Evolutionary conservation across 2,888 invertebrate genomes (phyloP), one percentile per base, ranked within the genome.

Genomic region (Lithosia quadra): DNA sequence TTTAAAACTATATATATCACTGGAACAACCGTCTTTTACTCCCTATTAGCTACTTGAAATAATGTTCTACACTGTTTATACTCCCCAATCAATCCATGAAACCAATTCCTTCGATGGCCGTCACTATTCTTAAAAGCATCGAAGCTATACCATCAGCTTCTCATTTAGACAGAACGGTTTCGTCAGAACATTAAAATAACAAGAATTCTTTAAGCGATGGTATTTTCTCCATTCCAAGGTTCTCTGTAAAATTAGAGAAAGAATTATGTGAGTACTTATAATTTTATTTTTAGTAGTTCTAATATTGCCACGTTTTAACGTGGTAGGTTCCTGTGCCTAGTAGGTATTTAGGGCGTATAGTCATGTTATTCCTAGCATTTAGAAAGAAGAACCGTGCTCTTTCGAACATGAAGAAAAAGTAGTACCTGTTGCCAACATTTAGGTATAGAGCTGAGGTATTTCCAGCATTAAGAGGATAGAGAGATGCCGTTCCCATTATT

Each of bases 231-330:
- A 63, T 55, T 36, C 63, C 63, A 22, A 63, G 34, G 34, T 36
- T 55, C 34, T 63, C 63, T 63, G 63, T 3, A 63, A 63, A 55
- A 34, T 53, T 34, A 3, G 34, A 33, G 33, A n/a, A 34, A 34
- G 0, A 22, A 28, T 60, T 13, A 22, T 9, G 11, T n/a, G 8
- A 39, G 1, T 49, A n/a, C 5, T 1, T 22, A n/a, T n/a, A n/a
- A n/a, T 1, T 11, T 18, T 55, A 39, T 39, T 55, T 55, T 43
- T 43, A 18, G 43, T 15, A 39, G 13, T 39, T 39, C 28, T 28
- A 28, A 5, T 28, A 5, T 28, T 28, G 5, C 28, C 28, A 28
- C 28, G 28, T 28, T 28, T 28, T 28, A 4, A 28, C 3, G 28
- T 28, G 28, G 28, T 5, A 28, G 2, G 28, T 2, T n/a, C n/a